Percentiles rank a stretch among this genome's conserved stretches.
phyloP scores from a whole-genome alignment of 2,113 vertebrate species.

The Anthoscopus minutus region DNA sequence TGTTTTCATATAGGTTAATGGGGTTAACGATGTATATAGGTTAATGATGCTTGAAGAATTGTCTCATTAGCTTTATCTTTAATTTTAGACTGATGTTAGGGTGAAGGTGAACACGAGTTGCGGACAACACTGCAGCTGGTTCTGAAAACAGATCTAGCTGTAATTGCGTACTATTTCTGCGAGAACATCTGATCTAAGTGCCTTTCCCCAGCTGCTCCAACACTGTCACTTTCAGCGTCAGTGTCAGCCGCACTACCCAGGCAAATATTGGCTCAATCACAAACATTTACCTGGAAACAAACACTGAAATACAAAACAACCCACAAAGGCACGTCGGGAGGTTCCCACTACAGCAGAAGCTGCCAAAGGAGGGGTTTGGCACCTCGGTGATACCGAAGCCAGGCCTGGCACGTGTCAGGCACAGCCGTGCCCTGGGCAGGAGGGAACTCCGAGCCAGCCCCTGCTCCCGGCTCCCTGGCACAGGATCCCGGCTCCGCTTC shows the following conservation, averaged over 20 bases:
- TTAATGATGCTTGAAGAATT: rapidly evolving
- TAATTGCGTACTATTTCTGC: rapidly evolving
- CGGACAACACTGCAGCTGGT: not conserved
- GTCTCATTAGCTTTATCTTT: rapidly evolving
- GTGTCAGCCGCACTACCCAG: not conserved
- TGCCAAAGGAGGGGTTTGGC: not conserved
- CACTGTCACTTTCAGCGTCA: not conserved
- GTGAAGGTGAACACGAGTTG: rapidly evolving
- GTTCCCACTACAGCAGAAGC: rapidly evolving
- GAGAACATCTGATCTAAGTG: rapidly evolving
- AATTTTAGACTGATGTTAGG: not conserved
- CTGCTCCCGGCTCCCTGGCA: rapidly evolving
- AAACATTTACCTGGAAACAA: not conserved
- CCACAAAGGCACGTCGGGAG: rapidly evolving
- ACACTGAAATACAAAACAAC: rapidly evolving
- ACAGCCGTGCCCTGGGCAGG: not conserved
- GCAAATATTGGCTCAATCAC: rapidly evolving
- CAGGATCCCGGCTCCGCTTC: not conserved
- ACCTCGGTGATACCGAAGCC: rapidly evolving
- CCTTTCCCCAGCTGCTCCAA: not conserved
- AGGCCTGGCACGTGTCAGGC: not conserved
- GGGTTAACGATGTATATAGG: too few species aligned
- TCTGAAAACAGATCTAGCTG: not conserved
- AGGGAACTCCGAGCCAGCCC: not conserved
- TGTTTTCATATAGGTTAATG: rapidly evolving